Conservation (phyloP, 2,888 invertebrate species). For the Cephalotes varians region DNA sequence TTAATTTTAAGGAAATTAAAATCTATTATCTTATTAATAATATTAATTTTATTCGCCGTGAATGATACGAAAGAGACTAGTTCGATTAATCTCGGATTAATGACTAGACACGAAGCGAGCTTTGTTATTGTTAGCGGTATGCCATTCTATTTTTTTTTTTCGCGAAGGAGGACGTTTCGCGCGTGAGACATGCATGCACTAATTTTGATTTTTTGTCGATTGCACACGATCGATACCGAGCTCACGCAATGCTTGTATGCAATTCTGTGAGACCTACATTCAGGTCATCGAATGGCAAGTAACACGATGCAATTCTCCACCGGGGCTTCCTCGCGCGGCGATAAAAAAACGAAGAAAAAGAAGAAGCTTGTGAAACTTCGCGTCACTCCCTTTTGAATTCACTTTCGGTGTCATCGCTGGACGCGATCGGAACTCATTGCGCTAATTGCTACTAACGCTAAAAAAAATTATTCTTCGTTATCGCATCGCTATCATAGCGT, state of each 20-base stretch:
- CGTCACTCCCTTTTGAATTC: neutral
- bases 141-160: neutral
- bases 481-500: neutral
- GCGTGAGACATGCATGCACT: conserved; percentile 44
- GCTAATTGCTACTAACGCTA: conserved; percentile 34
- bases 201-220: conserved; percentile 66
- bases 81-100: neutral
- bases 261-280: conserved; percentile 57
- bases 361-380: neutral
- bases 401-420: conserved; percentile 12
- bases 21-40: neutral
- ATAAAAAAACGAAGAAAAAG: neutral
- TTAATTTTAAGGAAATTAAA: neutral
- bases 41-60: neutral
- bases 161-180: conserved; percentile 41
- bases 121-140: conserved; percentile 18
- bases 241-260: conserved; percentile 43
- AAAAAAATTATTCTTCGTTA: conserved; percentile 35
- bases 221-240: conserved; percentile 59
- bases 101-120: neutral
- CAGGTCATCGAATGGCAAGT: conserved; percentile 66
- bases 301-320: conserved; percentile 52
- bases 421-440: neutral
- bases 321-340: conserved; percentile 13
- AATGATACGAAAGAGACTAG: neutral